Evolutionary conservation across 2,888 invertebrate species (phyloP), one percentile per base, ranked within the genome.

Genomic region (Cristatella mucedo): DNA sequence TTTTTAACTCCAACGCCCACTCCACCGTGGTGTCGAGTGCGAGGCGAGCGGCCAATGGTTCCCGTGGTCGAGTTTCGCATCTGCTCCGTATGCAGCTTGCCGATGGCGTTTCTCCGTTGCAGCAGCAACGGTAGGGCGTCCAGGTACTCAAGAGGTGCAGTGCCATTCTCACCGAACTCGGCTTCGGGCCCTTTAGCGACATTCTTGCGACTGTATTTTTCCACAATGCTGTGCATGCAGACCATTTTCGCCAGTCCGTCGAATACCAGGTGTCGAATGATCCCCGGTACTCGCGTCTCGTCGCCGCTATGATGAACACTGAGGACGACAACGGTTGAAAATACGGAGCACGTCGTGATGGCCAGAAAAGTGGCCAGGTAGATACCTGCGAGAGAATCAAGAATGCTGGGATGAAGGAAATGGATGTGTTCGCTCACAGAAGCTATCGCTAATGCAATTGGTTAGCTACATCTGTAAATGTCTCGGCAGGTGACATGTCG

Each of bases 361-460:
- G 32, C 42, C 42, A 47, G 44, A 33, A 48, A 46, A 38, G 43
- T 45, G 15, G 46, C 24, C 29, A 48, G 33, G 33, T 47, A 48
- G 11, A 45, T 39, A 21, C 38, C 46, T 47, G 41, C 19, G 42
- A 41, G n/a, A n/a, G n/a, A n/a, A n/a, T n/a, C n/a, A n/a, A n/a
- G n/a, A n/a, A n/a, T n/a, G n/a, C n/a, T n/a, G n/a, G n/a, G n/a
- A n/a, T n/a, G n/a, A n/a, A n/a, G n/a, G n/a, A n/a, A n/a, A n/a
- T n/a, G n/a, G n/a, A n/a, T n/a, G n/a, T n/a, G n/a, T n/a, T n/a
- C n/a, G n/a, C n/a, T n/a, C n/a, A n/a, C n/a, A n/a, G n/a, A n/a
- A n/a, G n/a, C n/a, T n/a, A n/a, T n/a, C n/a, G n/a, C n/a, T n/a
- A n/a, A n/a, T n/a, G n/a, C n/a, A n/a, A n/a, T n/a, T n/a, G n/a